These are phyloP conservation scores for Empidonax traillii DNA, from an alignment of 2,113 vertebrate genomes.

Conservation along the genomic window DNA sequence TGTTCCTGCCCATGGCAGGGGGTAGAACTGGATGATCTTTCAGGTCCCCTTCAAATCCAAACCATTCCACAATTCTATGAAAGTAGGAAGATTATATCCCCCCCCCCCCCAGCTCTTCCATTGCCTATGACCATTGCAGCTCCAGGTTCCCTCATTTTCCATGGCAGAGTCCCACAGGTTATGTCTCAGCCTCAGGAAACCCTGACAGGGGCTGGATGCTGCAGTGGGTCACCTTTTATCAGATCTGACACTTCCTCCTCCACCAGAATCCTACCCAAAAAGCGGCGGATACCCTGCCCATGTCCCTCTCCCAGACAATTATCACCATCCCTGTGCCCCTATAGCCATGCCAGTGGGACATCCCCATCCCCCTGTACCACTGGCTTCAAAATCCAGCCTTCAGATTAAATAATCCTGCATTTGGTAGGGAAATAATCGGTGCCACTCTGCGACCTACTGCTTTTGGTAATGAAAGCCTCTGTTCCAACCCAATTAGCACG, in stretches of 20 bases:
- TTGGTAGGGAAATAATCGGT: slow-evolving; percentile 2
- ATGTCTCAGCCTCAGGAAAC: background rate
- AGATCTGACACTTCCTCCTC: background rate
- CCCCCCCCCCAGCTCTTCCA: background rate
- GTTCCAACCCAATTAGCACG: slow-evolving; percentile 42
- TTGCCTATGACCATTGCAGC: background rate
- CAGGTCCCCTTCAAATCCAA: background rate
- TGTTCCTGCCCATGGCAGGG: background rate
- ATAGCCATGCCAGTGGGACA: background rate
- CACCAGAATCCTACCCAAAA: background rate
- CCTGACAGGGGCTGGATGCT: background rate
- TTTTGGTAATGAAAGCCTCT: slow-evolving; percentile 7
- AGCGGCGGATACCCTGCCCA: accelerated
- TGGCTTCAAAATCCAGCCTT: background rate
- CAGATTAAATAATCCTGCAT: background rate
- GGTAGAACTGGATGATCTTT: background rate
- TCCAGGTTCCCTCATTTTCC: background rate
- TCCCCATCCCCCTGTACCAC: background rate
- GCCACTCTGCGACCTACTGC: background rate
- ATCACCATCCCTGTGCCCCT: background rate
- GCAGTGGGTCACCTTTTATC: background rate
- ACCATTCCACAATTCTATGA: background rate
- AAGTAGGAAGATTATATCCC: background rate
- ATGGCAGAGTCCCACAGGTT: background rate
- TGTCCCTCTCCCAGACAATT: background rate